Evolutionary conservation across 2,113 vertebrate genomes (phyloP).

Genomic region (Microtus pennsylvanicus): DNA sequence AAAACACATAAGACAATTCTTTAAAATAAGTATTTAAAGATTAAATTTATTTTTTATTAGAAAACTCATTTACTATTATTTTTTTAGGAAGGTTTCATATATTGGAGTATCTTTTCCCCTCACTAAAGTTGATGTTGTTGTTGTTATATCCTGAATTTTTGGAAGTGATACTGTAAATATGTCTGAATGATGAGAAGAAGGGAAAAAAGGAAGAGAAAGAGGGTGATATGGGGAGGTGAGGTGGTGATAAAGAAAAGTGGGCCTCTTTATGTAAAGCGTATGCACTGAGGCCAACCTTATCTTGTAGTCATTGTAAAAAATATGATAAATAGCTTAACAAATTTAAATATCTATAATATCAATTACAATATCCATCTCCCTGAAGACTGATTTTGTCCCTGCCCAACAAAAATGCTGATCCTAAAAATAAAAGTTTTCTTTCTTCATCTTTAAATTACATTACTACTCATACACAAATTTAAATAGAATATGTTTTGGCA

Average conservation of each 20-base stretch:
- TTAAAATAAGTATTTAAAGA: too few relatives aligned
- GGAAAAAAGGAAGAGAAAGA: neutral
- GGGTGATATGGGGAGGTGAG: neutral
- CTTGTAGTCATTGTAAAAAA: neutral
- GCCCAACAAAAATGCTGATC: neutral
- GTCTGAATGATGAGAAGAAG: neutral
- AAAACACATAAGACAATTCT: too few relatives aligned
- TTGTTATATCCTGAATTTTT: neutral
- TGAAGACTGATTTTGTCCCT: neutral
- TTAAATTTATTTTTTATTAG: too few relatives aligned
- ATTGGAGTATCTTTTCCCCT: too few relatives aligned
- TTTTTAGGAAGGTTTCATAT: too few relatives aligned
- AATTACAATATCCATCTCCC: neutral
- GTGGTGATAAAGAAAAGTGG: neutral
- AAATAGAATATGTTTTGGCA: neutral
- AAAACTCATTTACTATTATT: too few relatives aligned
- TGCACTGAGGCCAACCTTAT: neutral
- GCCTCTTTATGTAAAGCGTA: neutral
- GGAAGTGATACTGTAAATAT: slow-evolving; percentile 1
- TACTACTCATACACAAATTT: neutral
- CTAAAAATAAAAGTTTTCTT: neutral
- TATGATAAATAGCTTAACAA: neutral
- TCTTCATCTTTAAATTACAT: neutral
- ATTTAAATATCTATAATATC: neutral
- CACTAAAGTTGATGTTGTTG: too few relatives aligned